Percentiles rank a stretch among this genome's conserved stretches.
Evolutionary conservation across 2,888 invertebrate species (phyloP).

Genomic region (Morinoia aosen): DNA sequence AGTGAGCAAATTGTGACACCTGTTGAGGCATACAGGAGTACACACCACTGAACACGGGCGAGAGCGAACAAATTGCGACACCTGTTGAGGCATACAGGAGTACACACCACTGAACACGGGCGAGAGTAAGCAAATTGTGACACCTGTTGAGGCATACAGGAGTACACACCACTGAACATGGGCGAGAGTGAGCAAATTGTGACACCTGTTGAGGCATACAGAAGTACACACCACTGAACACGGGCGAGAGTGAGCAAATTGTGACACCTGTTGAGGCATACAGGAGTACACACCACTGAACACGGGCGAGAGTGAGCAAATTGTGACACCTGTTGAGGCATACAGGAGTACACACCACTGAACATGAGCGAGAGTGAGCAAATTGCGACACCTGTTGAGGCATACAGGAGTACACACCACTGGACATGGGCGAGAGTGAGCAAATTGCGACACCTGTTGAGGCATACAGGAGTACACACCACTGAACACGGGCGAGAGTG

Average conservation of each 20-base stretch:
- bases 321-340: constrained; percentile 75
- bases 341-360: constrained; percentile 74
- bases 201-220: constrained; percentile 67
- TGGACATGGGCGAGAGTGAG: constrained; percentile 81
- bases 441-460: constrained; percentile 77
- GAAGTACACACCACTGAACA: constrained; percentile 75
- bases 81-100: not conserved
- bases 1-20: constrained; percentile 81
- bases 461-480: constrained; percentile 71
- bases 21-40: not conserved
- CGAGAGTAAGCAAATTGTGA: constrained; percentile 83
- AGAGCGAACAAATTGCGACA: constrained; percentile 83
- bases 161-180: constrained; percentile 77
- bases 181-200: constrained; percentile 85
- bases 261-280: constrained; percentile 71
- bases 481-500: constrained; percentile 80
- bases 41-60: constrained; percentile 78
- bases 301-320: constrained; percentile 81
- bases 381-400: constrained; percentile 76
- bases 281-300: constrained; percentile 75
- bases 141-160: not conserved
- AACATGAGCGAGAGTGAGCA: constrained; percentile 81
- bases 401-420: constrained; percentile 72
- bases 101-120: constrained; percentile 78
- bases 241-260: constrained; percentile 84